Evolutionary conservation across 2,797 vertebrate genomes (phyloP).

Genomic region (Bradypus variegatus): DNA sequence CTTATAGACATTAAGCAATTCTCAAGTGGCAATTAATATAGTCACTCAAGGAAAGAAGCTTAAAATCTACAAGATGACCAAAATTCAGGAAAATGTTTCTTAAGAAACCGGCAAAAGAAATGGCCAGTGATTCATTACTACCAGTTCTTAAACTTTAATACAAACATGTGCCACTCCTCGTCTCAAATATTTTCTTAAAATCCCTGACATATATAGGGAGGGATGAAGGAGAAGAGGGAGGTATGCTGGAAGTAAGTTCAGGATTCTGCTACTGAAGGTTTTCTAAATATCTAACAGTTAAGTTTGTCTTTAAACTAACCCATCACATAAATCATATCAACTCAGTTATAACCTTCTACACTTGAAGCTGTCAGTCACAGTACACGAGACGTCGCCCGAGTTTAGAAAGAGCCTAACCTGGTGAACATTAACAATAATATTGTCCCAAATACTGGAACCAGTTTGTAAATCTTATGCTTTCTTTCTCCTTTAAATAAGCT

Average conservation of each 20-base stretch:
- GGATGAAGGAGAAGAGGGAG: background rate
- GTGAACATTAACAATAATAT: background rate
- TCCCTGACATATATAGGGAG: background rate
- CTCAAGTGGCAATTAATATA: background rate
- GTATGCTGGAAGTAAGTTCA: background rate
- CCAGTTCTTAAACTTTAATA: background rate
- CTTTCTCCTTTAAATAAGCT: background rate
- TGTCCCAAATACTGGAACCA: background rate
- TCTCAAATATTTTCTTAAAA: background rate
- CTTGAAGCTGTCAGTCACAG: background rate
- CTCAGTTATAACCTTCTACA: background rate
- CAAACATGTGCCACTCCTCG: background rate
- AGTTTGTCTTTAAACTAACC: background rate
- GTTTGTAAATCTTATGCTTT: background rate
- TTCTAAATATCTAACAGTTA: background rate
- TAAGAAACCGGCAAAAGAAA: background rate
- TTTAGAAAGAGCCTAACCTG: background rate
- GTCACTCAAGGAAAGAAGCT: background rate
- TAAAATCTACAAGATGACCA: background rate
- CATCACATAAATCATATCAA: background rate
- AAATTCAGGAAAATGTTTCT: background rate
- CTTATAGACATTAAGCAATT: background rate
- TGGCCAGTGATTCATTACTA: background rate
- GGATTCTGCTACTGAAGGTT: background rate
- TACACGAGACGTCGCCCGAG: rapidly evolving